Conservation (phyloP, 2,113 vertebrate genomes). For the Rafetus swinhoei region DNA sequence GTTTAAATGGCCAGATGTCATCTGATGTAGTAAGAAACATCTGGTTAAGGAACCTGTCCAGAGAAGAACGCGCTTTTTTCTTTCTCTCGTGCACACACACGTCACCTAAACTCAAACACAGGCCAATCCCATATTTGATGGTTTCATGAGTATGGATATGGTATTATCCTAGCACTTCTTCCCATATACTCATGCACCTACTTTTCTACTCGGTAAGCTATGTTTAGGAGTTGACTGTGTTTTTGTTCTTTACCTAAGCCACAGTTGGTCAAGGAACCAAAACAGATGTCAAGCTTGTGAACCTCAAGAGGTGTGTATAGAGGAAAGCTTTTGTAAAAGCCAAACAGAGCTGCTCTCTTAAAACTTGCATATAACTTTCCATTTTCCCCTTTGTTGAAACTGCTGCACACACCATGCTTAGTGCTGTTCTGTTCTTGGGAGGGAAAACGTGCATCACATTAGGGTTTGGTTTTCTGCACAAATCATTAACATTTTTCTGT, state of each 20-base stretch:
- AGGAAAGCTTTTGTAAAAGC: constrained; percentile 21
- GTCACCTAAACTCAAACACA: constrained; percentile 59
- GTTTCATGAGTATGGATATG: constrained; percentile 55
- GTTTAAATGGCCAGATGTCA: constrained; percentile 76
- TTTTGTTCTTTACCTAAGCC: constrained; percentile 26
- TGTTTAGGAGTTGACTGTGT: background rate
- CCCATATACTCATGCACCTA: constrained; percentile 44
- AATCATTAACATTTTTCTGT: constrained; percentile 53
- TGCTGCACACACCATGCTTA: background rate
- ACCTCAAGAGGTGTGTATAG: constrained; percentile 42
- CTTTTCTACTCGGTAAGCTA: constrained; percentile 56
- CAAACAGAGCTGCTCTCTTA: constrained; percentile 48
- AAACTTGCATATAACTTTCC: constrained; percentile 24
- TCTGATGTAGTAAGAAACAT: constrained; percentile 74
- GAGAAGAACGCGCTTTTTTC: constrained; percentile 48
- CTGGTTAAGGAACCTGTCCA: constrained; percentile 74
- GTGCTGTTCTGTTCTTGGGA: background rate
- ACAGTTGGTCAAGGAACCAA: constrained; percentile 14
- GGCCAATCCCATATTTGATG: constrained; percentile 55
- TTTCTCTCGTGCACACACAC: constrained; percentile 22
- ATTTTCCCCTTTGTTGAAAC: constrained; percentile 7
- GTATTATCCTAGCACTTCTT: constrained; percentile 57
- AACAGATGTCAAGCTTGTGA: constrained; percentile 66
- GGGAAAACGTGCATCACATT: constrained; percentile 4
- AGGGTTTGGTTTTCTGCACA: constrained; percentile 43